phyloP scores from a whole-genome alignment of 1,140 invertebrate genomes.

The Conus ventricosus region DNA sequence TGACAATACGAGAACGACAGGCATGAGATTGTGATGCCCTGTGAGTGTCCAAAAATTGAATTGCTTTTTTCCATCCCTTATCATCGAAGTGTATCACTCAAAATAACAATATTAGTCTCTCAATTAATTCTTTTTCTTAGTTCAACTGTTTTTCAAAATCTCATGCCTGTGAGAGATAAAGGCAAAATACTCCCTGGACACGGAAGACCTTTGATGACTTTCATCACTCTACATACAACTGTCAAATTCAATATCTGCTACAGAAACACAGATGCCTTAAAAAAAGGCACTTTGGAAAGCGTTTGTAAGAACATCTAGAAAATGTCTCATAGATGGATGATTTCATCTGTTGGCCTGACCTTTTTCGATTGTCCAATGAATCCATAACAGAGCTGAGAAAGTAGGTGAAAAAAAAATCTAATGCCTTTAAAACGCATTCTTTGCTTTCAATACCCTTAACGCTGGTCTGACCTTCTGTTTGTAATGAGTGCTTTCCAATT shows the following conservation, averaged over 20 bases:
- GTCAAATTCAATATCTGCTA: not conserved
- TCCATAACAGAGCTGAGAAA: not conserved
- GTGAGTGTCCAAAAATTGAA: not conserved
- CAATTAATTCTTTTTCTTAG: not conserved
- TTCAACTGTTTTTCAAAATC: not conserved
- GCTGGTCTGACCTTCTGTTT: too few species aligned
- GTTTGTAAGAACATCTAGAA: not conserved
- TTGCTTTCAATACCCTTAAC: too few species aligned
- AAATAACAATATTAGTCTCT: not conserved
- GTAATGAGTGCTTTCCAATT: too few species aligned
- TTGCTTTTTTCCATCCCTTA: not conserved
- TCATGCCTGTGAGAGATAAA: not conserved
- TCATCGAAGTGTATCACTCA: too few species aligned
- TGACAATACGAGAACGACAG: not conserved
- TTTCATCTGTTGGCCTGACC: too few species aligned
- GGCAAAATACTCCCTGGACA: not conserved
- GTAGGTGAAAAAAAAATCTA: not conserved
- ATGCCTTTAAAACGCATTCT: not conserved
- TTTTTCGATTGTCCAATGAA: not conserved
- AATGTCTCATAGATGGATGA: not conserved
- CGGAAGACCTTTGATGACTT: not conserved
- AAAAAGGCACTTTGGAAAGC: not conserved
- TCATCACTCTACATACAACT: not conserved
- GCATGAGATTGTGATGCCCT: not conserved
- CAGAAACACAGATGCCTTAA: not conserved